These are phyloP conservation scores for Linepithema humile DNA, from an alignment of 1,140 invertebrate genomes.

Conservation along the genomic window DNA sequence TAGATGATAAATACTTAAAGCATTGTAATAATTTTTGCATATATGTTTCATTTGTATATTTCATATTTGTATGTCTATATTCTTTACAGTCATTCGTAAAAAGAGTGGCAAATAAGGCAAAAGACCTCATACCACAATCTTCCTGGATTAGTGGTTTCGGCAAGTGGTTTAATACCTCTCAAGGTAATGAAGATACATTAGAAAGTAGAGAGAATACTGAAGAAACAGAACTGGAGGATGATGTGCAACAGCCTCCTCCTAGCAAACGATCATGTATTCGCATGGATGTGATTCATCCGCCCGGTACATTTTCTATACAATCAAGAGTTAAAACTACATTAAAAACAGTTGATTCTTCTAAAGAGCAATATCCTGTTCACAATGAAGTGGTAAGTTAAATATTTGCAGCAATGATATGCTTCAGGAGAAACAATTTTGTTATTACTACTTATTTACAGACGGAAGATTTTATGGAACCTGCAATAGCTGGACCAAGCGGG, in stretches of 20 bases:
- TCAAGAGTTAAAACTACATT: slow-evolving; percentile 66
- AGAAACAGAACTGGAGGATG: slow-evolving; percentile 73
- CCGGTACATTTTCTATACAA: slow-evolving; percentile 81
- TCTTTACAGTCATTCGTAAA: slow-evolving; percentile 82
- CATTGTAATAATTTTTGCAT: background rate
- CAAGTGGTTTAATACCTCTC: slow-evolving; percentile 82
- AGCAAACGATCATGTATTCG: slow-evolving; percentile 80
- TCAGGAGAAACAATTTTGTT: background rate
- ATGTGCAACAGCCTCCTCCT: slow-evolving; percentile 75
- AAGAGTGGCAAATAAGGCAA: slow-evolving; percentile 82
- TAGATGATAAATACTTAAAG: background rate
- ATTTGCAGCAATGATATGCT: background rate
- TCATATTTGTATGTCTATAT: slow-evolving; percentile 1
- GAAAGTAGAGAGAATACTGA: slow-evolving; percentile 68
- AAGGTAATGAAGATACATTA: slow-evolving; percentile 70
- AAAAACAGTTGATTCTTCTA: slow-evolving; percentile 63
- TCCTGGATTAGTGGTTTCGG: slow-evolving; percentile 79
- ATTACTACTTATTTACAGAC: slow-evolving; percentile 65
- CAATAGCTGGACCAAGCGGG: slow-evolving; percentile 75
- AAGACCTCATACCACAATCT: slow-evolving; percentile 80
- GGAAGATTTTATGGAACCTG: slow-evolving; percentile 77
- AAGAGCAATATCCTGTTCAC: slow-evolving; percentile 67
- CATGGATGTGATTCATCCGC: slow-evolving; percentile 81
- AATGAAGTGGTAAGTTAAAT: slow-evolving; percentile 66
- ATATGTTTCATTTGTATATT: background rate